Conservation (phyloP, 2,888 invertebrate genomes). For the Athrips mouffetella region DNA sequence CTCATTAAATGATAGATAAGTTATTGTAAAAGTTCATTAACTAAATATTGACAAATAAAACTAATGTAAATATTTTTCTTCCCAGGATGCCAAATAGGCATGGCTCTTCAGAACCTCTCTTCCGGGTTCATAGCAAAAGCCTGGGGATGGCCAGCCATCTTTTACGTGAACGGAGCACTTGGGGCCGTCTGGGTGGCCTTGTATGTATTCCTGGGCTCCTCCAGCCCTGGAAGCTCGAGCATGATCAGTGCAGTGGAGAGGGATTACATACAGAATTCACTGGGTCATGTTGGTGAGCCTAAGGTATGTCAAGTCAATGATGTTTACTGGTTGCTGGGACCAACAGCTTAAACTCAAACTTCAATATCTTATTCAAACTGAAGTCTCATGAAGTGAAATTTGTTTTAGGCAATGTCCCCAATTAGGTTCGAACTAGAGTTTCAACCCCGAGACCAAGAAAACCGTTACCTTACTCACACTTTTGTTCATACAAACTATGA, state of each 20-base stretch:
- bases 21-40: no score
- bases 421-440: no score
- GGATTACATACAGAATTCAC: conserved; percentile 78
- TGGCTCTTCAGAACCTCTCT: conserved; percentile 74
- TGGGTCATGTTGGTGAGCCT: conserved; percentile 38
- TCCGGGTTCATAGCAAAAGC: conserved; percentile 59
- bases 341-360: background rate
- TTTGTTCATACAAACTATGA: no score
- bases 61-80: conserved; percentile 21
- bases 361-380: no score
- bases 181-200: conserved; percentile 75
- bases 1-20: no score
- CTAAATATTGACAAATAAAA: no score
- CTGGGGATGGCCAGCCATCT: conserved; percentile 83
- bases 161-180: conserved; percentile 79
- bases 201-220: conserved; percentile 80
- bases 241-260: conserved; percentile 78
- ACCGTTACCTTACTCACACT: no score
- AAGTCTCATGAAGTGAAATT: no score
- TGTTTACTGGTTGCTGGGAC: no score
- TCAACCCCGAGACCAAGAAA: no score
- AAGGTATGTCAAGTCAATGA: no score
- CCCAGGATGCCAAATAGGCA: conserved; percentile 77
- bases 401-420: no score
- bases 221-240: conserved; percentile 78